Evolutionary conservation across 2,888 invertebrate genomes (phyloP).

Genomic region (Cabera pusaria): DNA sequence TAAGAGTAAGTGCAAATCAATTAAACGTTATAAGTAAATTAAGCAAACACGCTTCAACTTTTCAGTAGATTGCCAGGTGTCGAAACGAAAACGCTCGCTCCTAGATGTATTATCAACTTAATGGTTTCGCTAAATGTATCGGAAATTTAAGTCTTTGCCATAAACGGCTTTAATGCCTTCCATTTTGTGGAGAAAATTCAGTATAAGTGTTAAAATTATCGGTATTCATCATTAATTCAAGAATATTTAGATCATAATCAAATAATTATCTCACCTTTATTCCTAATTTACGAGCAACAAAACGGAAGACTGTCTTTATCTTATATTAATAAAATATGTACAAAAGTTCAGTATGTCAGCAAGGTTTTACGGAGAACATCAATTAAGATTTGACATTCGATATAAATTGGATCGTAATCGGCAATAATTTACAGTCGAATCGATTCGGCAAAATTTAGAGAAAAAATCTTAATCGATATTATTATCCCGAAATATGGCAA

Average conservation of each 20-base stretch:
- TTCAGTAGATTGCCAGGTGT: no score
- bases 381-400: slow-evolving; percentile 38
- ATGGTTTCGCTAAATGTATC: no score
- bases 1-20: no score
- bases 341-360: slow-evolving; percentile 34
- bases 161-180: no score
- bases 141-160: no score
- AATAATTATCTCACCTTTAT: slow-evolving; percentile 11
- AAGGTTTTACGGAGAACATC: slow-evolving; percentile 25
- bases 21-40: no score
- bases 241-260: slow-evolving; percentile 16
- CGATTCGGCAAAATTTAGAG: slow-evolving; percentile 31
- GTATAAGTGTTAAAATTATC: background rate
- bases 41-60: no score
- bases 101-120: no score
- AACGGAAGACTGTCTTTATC: slow-evolving; percentile 21
- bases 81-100: no score
- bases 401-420: slow-evolving; percentile 30
- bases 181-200: no score
- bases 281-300: slow-evolving; percentile 14
- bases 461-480: slow-evolving; percentile 26
- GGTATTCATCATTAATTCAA: no score
- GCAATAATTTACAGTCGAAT: slow-evolving; percentile 25
- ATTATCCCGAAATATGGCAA: slow-evolving; percentile 18
- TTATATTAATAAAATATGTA: slow-evolving; percentile 24